Evolutionary conservation across 2,113 vertebrate species (phyloP).

Genomic region (Nycticebus coucang): DNA sequence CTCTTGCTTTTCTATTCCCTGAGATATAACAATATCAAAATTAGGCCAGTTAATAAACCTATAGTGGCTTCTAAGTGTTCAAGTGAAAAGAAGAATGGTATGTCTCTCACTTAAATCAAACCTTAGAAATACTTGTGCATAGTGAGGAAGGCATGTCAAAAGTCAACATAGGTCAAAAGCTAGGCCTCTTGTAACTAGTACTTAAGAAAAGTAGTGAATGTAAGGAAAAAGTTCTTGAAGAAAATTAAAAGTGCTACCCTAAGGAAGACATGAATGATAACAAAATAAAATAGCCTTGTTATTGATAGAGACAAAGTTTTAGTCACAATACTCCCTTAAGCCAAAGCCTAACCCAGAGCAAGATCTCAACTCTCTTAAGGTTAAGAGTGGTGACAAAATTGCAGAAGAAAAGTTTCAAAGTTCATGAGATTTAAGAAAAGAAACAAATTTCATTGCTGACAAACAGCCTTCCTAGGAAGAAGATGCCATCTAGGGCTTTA

Average conservation of each 20-base stretch:
- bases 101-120: neutral
- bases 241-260: neutral
- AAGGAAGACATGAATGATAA: neutral
- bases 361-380: neutral
- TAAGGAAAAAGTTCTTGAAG: neutral
- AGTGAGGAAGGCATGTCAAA: neutral
- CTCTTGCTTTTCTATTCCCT: neutral
- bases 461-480: neutral
- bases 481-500: neutral
- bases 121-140: neutral
- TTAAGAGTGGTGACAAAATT: neutral
- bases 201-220: neutral
- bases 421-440: neutral
- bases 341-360: neutral
- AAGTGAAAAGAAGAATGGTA: neutral
- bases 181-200: neutral
- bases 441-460: neutral
- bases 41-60: neutral
- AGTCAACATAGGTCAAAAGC: neutral
- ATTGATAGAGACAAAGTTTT: neutral
- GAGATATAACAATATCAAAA: neutral
- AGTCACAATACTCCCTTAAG: neutral
- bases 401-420: neutral
- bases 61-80: neutral
- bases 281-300: neutral